Percentiles rank a stretch among this genome's conserved stretches.
These are phyloP conservation scores for Picus viridis DNA, from an alignment of 2,797 vertebrate species.

Conservation along the genomic window DNA sequence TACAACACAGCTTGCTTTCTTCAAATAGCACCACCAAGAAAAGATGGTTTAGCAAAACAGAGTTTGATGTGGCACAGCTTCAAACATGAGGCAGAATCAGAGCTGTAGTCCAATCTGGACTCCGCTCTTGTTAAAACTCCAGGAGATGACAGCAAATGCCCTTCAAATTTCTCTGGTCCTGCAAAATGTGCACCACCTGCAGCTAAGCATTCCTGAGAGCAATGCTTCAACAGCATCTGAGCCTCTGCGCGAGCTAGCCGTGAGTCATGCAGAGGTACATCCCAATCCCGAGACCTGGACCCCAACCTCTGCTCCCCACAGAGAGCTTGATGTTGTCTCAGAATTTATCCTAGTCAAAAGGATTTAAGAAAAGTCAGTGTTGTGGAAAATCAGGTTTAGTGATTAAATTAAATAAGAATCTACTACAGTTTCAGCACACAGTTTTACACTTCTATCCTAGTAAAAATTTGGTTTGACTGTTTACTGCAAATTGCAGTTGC, in stretches of 20 bases:
- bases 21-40: background rate
- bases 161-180: background rate
- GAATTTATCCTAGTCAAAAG: background rate
- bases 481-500: background rate
- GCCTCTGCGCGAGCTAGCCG: fast-evolving
- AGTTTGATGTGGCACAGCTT: background rate
- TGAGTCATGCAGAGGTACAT: fast-evolving
- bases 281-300: background rate
- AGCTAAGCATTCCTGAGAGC: background rate
- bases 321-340: background rate
- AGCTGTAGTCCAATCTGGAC: background rate
- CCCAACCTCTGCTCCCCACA: fast-evolving
- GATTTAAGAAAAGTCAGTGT: background rate
- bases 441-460: background rate
- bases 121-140: background rate
- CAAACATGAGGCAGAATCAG: background rate
- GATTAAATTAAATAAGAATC: background rate
- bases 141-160: background rate
- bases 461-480: background rate
- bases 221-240: background rate
- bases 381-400: background rate
- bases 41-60: background rate
- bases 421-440: background rate
- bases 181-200: background rate
- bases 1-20: background rate